Conservation (phyloP, 2,797 vertebrate genomes). For the Bovichtus variegatus region DNA sequence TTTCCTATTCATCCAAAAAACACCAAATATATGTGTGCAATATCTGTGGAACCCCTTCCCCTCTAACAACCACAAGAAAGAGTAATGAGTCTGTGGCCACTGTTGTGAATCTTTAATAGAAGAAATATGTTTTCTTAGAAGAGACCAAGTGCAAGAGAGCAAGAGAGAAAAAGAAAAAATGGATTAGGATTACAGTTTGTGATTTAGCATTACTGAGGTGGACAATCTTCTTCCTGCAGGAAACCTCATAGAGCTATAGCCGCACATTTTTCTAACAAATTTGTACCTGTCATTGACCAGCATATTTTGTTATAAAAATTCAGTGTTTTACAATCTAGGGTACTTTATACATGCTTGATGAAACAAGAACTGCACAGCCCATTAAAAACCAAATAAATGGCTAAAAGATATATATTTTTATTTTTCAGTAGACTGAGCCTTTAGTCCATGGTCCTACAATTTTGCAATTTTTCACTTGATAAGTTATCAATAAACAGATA, state of each 20-base stretch:
- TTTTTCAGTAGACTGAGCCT: conserved; percentile 54
- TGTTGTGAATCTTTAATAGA: conserved; percentile 45
- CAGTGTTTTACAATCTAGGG: conserved; percentile 64
- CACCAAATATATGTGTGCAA: background rate
- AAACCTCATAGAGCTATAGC: conserved; percentile 14
- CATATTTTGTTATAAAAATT: conserved; percentile 47
- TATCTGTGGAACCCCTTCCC: background rate
- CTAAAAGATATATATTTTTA: conserved; percentile 54
- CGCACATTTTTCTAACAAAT: conserved; percentile 37
- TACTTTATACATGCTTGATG: conserved; percentile 28
- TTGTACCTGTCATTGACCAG: conserved; percentile 28
- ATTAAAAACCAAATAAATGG: conserved; percentile 35
- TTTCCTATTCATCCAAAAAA: background rate
- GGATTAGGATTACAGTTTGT: conserved; percentile 15
- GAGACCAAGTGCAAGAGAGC: conserved; percentile 36
- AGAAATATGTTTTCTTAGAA: conserved; percentile 50
- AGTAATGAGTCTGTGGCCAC: conserved; percentile 24
- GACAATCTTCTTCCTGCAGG: conserved; percentile 32
- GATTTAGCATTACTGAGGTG: conserved; percentile 39
- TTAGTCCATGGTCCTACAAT: conserved; percentile 44
- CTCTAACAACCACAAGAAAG: background rate
- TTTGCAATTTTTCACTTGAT: conserved; percentile 23
- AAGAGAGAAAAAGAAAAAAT: background rate
- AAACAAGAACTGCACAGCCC: conserved; percentile 42
- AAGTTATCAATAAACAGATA: background rate